phyloP scores from a whole-genome alignment of 2,888 invertebrate species.

The Melitaea athalia region DNA sequence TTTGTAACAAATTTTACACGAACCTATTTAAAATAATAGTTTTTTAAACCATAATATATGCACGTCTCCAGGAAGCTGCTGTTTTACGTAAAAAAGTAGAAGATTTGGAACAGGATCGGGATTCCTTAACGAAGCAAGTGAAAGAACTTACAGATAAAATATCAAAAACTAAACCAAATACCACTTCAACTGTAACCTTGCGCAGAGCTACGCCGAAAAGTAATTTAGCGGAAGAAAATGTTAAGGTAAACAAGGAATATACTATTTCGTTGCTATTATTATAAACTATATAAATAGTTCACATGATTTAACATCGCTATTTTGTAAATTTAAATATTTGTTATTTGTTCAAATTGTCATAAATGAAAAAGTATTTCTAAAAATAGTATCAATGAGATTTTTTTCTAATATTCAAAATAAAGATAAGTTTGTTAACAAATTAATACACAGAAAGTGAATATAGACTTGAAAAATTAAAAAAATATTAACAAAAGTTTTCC shows the following conservation, averaged over 20 bases:
- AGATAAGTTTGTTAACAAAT: too few relatives aligned
- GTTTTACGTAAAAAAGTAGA: conserved; percentile 92
- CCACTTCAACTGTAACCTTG: conserved; percentile 57
- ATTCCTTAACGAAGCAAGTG: conserved; percentile 87
- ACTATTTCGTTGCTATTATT: not conserved
- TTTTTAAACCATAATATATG: not conserved
- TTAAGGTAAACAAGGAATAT: conserved; percentile 73
- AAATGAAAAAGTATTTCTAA: too few relatives aligned
- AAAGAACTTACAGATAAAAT: conserved; percentile 90
- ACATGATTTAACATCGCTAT: too few relatives aligned
- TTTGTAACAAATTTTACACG: not conserved
- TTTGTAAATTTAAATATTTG: too few relatives aligned
- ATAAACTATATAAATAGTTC: not conserved
- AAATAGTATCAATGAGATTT: too few relatives aligned
- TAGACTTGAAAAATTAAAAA: not conserved
- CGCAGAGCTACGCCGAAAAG: conserved; percentile 67
- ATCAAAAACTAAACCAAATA: conserved; percentile 63
- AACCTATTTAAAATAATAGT: not conserved
- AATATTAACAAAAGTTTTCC: not conserved
- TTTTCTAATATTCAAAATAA: too few relatives aligned
- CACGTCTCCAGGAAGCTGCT: conserved; percentile 87
- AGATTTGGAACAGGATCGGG: conserved; percentile 90
- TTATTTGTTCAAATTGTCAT: too few relatives aligned
- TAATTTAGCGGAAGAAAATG: conserved; percentile 85
- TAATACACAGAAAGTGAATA: too few relatives aligned